Conservation (phyloP, 2,888 invertebrate species). For the Herminia tarsipennalis region DNA sequence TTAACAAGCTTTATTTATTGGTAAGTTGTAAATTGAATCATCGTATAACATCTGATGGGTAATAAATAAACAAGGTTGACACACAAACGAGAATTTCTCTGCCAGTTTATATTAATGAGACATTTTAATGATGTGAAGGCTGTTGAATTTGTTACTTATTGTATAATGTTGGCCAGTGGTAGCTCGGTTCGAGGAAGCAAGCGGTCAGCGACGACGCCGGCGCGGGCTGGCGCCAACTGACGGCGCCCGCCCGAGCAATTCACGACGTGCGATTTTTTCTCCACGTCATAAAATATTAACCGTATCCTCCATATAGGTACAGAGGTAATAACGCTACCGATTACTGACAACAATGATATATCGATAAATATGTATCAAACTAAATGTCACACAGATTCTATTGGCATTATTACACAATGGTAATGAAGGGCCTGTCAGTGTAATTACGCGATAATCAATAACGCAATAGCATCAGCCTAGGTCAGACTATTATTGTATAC, state of each 20-base stretch:
- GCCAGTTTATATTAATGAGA: conserved; percentile 38
- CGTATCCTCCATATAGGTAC: conserved; percentile 45
- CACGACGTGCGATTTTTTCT: conserved; percentile 64
- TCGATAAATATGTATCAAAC: too few species aligned
- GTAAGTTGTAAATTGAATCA: conserved; percentile 15
- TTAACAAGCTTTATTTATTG: background rate
- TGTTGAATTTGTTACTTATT: conserved; percentile 53
- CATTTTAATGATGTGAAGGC: conserved; percentile 41
- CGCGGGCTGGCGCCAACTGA: conserved; percentile 68
- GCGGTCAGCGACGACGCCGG: conserved; percentile 59
- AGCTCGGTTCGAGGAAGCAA: conserved; percentile 77
- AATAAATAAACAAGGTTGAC: conserved; percentile 29
- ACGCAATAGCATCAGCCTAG: too few species aligned
- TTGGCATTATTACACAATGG: background rate
- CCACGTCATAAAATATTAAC: conserved; percentile 64
- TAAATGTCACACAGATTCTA: too few species aligned
- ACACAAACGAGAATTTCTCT: conserved; percentile 42
- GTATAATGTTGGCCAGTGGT: conserved; percentile 65
- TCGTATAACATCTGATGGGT: conserved; percentile 19
- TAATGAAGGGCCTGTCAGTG: too few species aligned
- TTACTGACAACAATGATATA: conserved; percentile 36
- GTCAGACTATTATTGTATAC: too few species aligned
- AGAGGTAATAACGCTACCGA: conserved; percentile 43
- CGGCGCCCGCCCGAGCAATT: conserved; percentile 68
- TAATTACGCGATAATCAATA: too few species aligned